Base-by-base conservation (phyloP, 2,797 vertebrate species). In the Valencia hispanica region DNA sequence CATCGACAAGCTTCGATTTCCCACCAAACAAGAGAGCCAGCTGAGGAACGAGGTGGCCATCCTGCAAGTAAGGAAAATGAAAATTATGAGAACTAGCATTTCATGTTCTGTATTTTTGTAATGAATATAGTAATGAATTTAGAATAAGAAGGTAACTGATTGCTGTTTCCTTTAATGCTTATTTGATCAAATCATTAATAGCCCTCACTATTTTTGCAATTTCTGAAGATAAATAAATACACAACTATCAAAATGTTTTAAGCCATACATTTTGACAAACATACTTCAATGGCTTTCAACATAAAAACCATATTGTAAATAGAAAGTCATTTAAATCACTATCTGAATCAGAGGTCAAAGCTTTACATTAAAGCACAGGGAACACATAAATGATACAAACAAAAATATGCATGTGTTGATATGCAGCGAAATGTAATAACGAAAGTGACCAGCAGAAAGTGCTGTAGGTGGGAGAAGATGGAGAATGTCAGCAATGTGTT, bases 21-120 rank as follows among this genome's bases (percentile, higher is more conserved):
- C 97, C 73, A 97, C 96, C 84, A 97, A 97, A 85, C 97, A 98
- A 88, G 97, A 98, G 84, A 97, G 96, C 84, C 97, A 98, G 79
- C 90, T 98, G 77, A 96, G 97, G 86, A 98, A 98, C 0, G 97
- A 98, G 82, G 97, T 98, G 84, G 97, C 97, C 88, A 98, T 98
- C 84, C 89, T 98, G 48, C 97, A 98, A 96, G 97, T 98, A 93
- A 77, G 78, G 27, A 20, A 51, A 39, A 27, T 15, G n/a, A 65
- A 5, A 4, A 50, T 5, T 7, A 39, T 11, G 8, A 39, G 20
- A 65, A 12, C 34, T 36, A 22, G 20, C 9, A 22, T 65, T 39
- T 65, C 39, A 18, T 63, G 10, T 4, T 11, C 11, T 22, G 4
- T 20, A 12, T 66, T 41, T 25, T n/a, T 14, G 63, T 36, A 41